Conservation (phyloP, 2,113 vertebrate genomes). For the Eira barbara region DNA sequence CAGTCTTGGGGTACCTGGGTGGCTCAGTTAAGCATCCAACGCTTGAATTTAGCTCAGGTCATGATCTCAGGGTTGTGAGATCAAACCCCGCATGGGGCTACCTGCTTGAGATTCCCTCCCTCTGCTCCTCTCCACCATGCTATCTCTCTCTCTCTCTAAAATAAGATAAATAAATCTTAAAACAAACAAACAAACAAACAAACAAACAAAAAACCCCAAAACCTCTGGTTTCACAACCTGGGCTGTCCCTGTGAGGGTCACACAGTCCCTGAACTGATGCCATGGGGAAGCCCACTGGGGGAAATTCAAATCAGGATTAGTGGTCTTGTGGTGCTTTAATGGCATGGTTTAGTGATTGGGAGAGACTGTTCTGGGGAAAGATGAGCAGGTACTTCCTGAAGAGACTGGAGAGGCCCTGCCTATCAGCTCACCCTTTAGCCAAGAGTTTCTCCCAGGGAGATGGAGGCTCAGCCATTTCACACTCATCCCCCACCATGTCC, state of each 20-base stretch:
- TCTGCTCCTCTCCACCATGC: neutral
- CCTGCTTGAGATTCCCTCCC: neutral
- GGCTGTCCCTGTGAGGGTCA: neutral
- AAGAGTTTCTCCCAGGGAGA: neutral
- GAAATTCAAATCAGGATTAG: neutral
- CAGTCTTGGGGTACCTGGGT: neutral
- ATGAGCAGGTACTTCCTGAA: neutral
- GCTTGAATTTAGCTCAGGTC: neutral
- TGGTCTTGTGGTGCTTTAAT: neutral
- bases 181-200: too few species aligned
- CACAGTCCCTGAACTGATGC: neutral
- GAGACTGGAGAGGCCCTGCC: neutral
- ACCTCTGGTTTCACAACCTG: neutral
- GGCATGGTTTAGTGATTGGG: neutral
- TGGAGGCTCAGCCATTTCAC: neutral
- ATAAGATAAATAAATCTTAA: neutral
- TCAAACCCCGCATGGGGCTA: neutral
- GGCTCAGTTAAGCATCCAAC: neutral
- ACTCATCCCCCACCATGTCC: neutral
- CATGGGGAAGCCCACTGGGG: neutral
- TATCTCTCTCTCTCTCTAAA: neutral
- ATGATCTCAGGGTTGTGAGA: neutral
- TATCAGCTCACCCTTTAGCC: neutral
- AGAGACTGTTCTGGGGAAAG: neutral
- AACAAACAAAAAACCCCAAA: neutral